phyloP scores from a whole-genome alignment of 2,888 invertebrate genomes.

The Protophormia terraenovae region DNA sequence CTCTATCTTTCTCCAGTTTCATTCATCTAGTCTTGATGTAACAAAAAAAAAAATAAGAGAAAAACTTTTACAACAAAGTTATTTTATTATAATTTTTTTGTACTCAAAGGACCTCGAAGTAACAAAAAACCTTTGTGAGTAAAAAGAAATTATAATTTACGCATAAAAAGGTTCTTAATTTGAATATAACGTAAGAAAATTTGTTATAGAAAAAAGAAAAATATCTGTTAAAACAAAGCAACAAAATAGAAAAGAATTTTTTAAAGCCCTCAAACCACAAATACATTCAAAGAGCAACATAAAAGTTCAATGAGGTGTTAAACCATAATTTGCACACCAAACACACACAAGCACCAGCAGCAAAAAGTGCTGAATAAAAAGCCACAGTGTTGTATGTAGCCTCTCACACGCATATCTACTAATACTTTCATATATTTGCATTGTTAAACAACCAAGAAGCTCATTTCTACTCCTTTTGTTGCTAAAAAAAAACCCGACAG shows the following conservation, averaged over 20 bases:
- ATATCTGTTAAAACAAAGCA: neutral
- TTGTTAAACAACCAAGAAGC: constrained; percentile 26
- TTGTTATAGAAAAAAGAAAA: constrained; percentile 42
- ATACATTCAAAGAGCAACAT: constrained; percentile 45
- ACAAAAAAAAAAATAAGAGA: constrained; percentile 1
- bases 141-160: constrained; percentile 65
- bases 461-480: neutral
- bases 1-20: constrained; percentile 20
- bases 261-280: constrained; percentile 55
- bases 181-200: constrained; percentile 47
- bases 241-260: constrained; percentile 35
- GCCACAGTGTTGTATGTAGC: no score
- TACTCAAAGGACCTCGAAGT: constrained; percentile 2
- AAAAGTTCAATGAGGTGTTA: constrained; percentile 79
- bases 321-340: constrained; percentile 79
- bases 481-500: neutral
- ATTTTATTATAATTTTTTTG: no score
- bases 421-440: constrained; percentile 30
- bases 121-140: constrained; percentile 25
- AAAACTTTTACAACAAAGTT: constrained; percentile 48
- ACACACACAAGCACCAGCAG: constrained; percentile 25
- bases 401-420: neutral
- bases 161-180: constrained; percentile 59
- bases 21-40: constrained; percentile 43
- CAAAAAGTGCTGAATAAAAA: neutral